phyloP scores from a whole-genome alignment of 2,888 invertebrate genomes.

The Dorcus parallelipipedus region DNA sequence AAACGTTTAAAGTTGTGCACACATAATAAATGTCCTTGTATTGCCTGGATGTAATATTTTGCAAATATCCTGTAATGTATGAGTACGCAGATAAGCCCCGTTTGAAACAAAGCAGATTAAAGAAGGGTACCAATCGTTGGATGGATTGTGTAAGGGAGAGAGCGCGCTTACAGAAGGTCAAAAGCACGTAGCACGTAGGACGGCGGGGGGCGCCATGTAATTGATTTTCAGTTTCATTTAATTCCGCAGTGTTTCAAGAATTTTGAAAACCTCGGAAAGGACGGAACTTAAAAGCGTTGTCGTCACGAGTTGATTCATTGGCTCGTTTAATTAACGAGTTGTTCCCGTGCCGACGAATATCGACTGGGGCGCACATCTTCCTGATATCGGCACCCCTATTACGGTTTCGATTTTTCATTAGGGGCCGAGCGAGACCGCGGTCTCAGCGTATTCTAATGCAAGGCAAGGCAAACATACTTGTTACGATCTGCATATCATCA shows the following conservation, averaged over 20 bases:
- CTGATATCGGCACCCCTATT: constrained; percentile 22
- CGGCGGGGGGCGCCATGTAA: neutral
- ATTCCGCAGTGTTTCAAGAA: neutral
- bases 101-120: no score
- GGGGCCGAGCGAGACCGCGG: constrained; percentile 16
- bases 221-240: constrained; percentile 1
- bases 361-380: constrained; percentile 13
- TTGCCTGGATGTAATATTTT: no score
- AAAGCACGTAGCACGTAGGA: no score
- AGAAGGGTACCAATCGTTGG: no score
- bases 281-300: constrained; percentile 7
- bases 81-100: no score
- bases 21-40: no score
- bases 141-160: no score
- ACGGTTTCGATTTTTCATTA: constrained; percentile 34
- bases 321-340: constrained; percentile 31
- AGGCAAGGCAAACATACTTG: constrained; percentile 17
- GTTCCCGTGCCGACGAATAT: constrained; percentile 25
- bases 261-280: neutral
- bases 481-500: constrained; percentile 27
- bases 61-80: no score
- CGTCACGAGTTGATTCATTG: constrained; percentile 28
- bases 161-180: no score
- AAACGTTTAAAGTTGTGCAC: no score
- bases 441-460: constrained; percentile 27